A percentile compares a stretch with the other conserved stretches of the same genome.
Evolutionary conservation across 2,888 invertebrate species (phyloP).

Genomic region (Caenorhabditis macrosperma): DNA sequence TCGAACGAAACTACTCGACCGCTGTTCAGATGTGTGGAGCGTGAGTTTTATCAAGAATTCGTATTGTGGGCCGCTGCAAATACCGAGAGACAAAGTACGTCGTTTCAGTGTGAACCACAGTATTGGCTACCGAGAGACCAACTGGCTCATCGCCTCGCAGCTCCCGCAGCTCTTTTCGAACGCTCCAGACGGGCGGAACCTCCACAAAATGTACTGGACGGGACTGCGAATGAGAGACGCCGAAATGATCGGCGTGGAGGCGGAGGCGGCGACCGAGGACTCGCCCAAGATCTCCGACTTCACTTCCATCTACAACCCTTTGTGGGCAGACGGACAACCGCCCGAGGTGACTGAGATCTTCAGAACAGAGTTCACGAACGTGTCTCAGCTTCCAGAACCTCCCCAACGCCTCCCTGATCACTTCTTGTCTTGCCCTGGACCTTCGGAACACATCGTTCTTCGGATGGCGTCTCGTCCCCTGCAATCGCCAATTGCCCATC

Average conservation of each 20-base stretch:
- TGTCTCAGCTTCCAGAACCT: slow-evolving; percentile 28
- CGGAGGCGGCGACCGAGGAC: slow-evolving; percentile 12
- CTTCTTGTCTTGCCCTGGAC: slow-evolving; percentile 55
- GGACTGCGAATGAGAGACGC: slow-evolving; percentile 19
- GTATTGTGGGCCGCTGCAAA: not conserved
- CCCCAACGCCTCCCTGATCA: not conserved
- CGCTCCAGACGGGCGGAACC: not conserved
- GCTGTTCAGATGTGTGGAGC: slow-evolving; percentile 55
- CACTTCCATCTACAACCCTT: slow-evolving; percentile 60
- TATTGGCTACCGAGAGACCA: slow-evolving; percentile 51
- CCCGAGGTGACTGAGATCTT: slow-evolving; percentile 40
- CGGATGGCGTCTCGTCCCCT: slow-evolving; percentile 71
- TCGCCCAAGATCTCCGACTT: not conserved
- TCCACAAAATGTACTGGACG: slow-evolving; percentile 45
- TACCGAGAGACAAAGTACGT: no score
- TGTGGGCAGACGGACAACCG: slow-evolving; percentile 62
- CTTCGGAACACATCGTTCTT: slow-evolving; percentile 22
- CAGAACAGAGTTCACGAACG: no score
- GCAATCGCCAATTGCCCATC: slow-evolving; percentile 56
- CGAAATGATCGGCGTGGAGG: slow-evolving; percentile 18
- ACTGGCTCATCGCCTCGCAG: slow-evolving; percentile 46
- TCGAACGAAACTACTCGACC: slow-evolving; percentile 51
- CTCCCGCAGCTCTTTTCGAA: slow-evolving; percentile 15
- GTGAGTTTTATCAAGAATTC: slow-evolving; percentile 15
- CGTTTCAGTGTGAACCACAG: slow-evolving; percentile 55